Evolutionary conservation across 2,888 invertebrate species (phyloP), one percentile per base, ranked within the genome.

Genomic region (Holacanthella duospinosa): DNA sequence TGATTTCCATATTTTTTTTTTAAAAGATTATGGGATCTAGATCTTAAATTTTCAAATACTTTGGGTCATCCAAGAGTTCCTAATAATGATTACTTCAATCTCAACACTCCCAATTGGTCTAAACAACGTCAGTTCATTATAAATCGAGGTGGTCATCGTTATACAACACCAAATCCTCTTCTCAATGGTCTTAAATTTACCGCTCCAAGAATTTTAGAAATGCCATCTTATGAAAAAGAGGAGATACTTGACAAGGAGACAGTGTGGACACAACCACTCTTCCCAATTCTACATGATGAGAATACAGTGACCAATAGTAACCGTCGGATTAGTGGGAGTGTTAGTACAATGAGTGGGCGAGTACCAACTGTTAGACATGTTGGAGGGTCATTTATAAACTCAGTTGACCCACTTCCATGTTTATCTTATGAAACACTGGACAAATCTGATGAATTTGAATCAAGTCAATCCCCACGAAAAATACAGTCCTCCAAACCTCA

Each of bases 1-100:
- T n/a, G n/a, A n/a, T n/a, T n/a, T n/a, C n/a, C n/a, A n/a, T n/a
- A n/a, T n/a, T n/a, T n/a, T n/a, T n/a, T n/a, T 53, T 29, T 36
- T 60, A 60, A 27, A 59, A 72, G 72, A 25, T 61, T 72, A 2
- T 71, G 68, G 68, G 72, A 72, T 63, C 64, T 72, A 55, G 72
- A 72, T 48, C 59, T 72, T 21, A 70, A 71, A 58, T 72, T 71
- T 61, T 61, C 64, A 36, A 68, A 71, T 55, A 66, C 71, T 48
- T 65, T 70, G 29, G 61, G 62, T n/a, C 64, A 65, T 25, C 21
- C 24, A 27, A 24, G 36, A 19, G 63, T 62, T 21, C 48, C 48
- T 3, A 62, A 61, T 27, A 36, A 68, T 25, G 48, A 62, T 24
- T 63, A 65, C n/a, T 28, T 60, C 28, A 66, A 64, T 25, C 64